Conservation (phyloP, 2,113 vertebrate genomes). For the Semicossyphus pulcher region DNA sequence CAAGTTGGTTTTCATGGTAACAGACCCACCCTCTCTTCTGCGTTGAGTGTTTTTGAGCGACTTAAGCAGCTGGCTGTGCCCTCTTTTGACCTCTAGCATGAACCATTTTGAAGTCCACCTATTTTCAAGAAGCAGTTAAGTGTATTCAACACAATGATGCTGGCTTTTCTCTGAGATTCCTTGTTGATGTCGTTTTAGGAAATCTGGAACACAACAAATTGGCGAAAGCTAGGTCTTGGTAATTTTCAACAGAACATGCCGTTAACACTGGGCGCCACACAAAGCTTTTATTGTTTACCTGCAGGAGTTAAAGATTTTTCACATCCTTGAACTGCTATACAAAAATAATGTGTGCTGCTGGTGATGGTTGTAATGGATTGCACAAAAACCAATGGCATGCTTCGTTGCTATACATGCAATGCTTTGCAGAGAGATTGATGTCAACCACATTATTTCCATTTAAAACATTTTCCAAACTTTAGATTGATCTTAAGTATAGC, state of each 20-base stretch:
- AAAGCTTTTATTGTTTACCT: slow-evolving; percentile 54
- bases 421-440: slow-evolving; percentile 71
- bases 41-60: slow-evolving; percentile 60
- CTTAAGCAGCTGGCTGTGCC: slow-evolving; percentile 50
- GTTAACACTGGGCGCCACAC: slow-evolving; percentile 33
- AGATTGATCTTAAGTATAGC: slow-evolving; percentile 51
- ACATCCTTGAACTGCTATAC: slow-evolving; percentile 40
- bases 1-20: slow-evolving; percentile 30
- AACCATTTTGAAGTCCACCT: slow-evolving; percentile 48
- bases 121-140: slow-evolving; percentile 53
- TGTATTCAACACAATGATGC: slow-evolving; percentile 52
- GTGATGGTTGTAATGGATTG: slow-evolving; percentile 67
- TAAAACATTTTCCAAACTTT: slow-evolving; percentile 52
- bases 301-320: slow-evolving; percentile 38
- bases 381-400: slow-evolving; percentile 72
- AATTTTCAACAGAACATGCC: slow-evolving; percentile 40
- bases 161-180: slow-evolving; percentile 42
- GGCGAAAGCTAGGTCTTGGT: slow-evolving; percentile 26
- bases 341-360: slow-evolving; percentile 63
- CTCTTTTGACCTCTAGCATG: slow-evolving; percentile 31
- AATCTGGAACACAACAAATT: slow-evolving; percentile 14
- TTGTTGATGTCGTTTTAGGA: slow-evolving; percentile 21
- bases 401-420: slow-evolving; percentile 67
- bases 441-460: slow-evolving; percentile 58
- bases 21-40: slow-evolving; percentile 24